Percentiles rank a stretch among this genome's conserved stretches.
phyloP scores from a whole-genome alignment of 2,888 invertebrate genomes.

The Andrena fulva region DNA sequence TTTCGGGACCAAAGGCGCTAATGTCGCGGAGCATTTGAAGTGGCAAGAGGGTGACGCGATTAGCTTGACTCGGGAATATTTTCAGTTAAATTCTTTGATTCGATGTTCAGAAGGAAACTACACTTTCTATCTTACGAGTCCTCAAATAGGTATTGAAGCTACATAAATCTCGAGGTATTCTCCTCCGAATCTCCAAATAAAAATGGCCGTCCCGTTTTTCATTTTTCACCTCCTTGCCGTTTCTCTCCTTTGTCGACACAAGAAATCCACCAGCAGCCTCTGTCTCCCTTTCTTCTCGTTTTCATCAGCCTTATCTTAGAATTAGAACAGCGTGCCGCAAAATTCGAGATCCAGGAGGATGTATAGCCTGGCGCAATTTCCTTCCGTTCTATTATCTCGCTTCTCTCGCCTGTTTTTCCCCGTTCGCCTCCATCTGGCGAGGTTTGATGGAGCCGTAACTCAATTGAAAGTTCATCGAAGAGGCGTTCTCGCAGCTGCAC shows the following conservation, averaged over 20 bases:
- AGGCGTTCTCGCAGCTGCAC: conserved; percentile 43
- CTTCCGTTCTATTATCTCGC: conserved; percentile 36
- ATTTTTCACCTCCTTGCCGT: conserved; percentile 28
- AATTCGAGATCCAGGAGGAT: conserved; percentile 11
- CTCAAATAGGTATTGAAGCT: no score
- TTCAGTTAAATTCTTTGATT: no score
- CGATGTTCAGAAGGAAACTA: no score
- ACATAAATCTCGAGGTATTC: no score
- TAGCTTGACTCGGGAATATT: no score
- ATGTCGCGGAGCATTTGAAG: background rate
- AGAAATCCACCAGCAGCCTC: background rate
- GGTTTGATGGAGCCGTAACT: conserved; percentile 62
- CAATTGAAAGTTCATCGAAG: conserved; percentile 63
- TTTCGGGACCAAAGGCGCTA: background rate
- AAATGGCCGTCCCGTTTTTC: conserved; percentile 12
- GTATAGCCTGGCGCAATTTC: conserved; percentile 1
- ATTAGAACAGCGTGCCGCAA: background rate
- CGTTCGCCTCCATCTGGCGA: conserved; percentile 53
- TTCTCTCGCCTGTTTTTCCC: conserved; percentile 31
- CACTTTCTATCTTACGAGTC: no score
- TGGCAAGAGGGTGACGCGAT: no score
- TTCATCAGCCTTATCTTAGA: background rate
- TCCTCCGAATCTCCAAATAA: background rate
- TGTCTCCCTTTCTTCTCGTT: background rate
- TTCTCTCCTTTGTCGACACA: conserved; percentile 40